Evolutionary conservation across 2,113 vertebrate genomes (phyloP).

Genomic region (Parotia lawesii): DNA sequence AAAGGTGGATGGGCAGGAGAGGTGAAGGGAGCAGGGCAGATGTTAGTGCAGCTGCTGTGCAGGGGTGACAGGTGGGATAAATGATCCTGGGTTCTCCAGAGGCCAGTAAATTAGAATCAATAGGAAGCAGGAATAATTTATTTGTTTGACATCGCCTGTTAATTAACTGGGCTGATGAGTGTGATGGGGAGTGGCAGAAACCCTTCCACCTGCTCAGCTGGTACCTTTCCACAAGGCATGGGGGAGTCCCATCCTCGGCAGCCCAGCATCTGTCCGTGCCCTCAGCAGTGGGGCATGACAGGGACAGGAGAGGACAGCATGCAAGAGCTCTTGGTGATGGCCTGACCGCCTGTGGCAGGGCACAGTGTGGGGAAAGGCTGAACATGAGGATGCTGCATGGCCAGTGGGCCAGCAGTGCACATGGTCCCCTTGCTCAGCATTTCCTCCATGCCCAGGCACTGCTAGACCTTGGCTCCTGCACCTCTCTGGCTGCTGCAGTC

Average conservation of each 20-base stretch:
- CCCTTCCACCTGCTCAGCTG: neutral
- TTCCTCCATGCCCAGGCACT: neutral
- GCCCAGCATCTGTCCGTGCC: accelerated
- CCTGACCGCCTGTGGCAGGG: accelerated
- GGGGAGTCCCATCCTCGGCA: neutral
- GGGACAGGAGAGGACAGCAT: accelerated
- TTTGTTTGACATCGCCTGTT: conserved; percentile 51
- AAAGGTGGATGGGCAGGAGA: neutral
- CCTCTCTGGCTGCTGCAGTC: neutral
- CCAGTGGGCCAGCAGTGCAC: neutral
- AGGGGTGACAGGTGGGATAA: conserved; percentile 56
- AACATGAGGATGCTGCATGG: accelerated
- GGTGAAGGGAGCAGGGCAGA: conserved; percentile 18
- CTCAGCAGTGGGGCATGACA: neutral
- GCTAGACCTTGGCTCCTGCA: neutral
- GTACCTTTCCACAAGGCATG: neutral
- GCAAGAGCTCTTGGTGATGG: accelerated
- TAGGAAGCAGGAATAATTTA: conserved; percentile 63
- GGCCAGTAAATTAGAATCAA: conserved; percentile 60
- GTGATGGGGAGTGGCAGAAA: neutral
- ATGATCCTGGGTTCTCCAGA: neutral
- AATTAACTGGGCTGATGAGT: conserved; percentile 51
- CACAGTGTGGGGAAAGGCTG: accelerated
- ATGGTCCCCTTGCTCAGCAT: neutral
- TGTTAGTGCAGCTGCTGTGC: conserved; percentile 34